These are phyloP conservation scores for Heteromurus nitidus DNA, from an alignment of 2,888 invertebrate genomes.

Conservation along the genomic window DNA sequence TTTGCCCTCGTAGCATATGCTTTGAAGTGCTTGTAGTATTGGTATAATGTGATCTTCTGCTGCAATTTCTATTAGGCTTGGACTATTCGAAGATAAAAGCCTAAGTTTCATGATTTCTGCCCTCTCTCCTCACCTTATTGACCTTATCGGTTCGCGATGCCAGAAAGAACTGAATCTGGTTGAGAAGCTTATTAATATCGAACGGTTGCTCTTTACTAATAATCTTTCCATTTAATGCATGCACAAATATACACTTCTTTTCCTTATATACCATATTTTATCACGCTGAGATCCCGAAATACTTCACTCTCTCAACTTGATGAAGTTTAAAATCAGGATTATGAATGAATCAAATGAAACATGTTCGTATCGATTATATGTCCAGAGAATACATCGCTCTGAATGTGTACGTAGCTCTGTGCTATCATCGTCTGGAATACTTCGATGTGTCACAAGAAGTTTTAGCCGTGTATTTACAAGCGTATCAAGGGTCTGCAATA, in stretches of 20 bases:
- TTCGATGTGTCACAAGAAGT: constrained; percentile 99
- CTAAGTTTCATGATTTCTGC: constrained; percentile 41
- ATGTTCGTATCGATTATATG: no score
- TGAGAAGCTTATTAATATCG: constrained; percentile 65
- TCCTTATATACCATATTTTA: no score
- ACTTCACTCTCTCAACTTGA: no score
- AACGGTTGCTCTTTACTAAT: constrained; percentile 44
- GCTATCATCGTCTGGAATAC: constrained; percentile 98
- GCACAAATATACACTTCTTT: no score
- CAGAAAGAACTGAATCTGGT: constrained; percentile 67
- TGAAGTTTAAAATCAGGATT: no score
- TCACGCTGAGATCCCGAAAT: no score
- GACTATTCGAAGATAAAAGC: constrained; percentile 39
- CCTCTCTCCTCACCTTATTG: constrained; percentile 66
- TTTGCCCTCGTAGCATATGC: no score
- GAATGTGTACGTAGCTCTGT: constrained; percentile 97
- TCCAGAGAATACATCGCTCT: constrained; percentile 93
- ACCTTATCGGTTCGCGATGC: constrained; percentile 67
- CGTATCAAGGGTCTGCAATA: constrained; percentile 93
- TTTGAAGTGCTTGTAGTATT: no score
- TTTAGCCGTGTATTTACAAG: constrained; percentile 89
- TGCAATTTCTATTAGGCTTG: constrained; percentile 36
- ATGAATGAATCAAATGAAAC: no score
- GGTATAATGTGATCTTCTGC: no score
- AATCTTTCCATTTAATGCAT: background rate